These are phyloP conservation scores for Aphis craccivora DNA, from an alignment of 1,140 invertebrate genomes.

Conservation along the genomic window DNA sequence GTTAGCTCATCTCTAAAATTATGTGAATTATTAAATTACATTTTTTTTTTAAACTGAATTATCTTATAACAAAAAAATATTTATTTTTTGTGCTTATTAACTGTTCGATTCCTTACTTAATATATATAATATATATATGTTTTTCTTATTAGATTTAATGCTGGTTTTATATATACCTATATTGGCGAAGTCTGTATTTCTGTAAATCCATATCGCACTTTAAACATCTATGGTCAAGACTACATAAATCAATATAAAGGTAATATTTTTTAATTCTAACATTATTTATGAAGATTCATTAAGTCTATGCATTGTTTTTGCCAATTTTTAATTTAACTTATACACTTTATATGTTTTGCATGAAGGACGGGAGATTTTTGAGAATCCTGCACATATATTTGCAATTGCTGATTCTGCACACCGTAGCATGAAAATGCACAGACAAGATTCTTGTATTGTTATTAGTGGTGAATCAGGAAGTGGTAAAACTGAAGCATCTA, in stretches of 20 bases:
- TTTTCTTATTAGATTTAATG: constrained; percentile 75
- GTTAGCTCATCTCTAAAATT: not conserved
- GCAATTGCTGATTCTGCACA: constrained; percentile 95
- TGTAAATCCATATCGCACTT: constrained; percentile 86
- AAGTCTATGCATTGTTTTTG: not conserved
- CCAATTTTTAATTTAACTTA: not conserved
- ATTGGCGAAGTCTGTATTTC: constrained; percentile 94
- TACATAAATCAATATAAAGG: constrained; percentile 87
- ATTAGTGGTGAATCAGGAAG: constrained; percentile 96
- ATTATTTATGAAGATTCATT: not conserved
- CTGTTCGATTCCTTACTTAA: not conserved
- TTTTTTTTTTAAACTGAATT: not conserved
- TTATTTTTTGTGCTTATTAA: not conserved
- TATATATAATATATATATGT: not conserved
- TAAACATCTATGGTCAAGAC: constrained; percentile 85
- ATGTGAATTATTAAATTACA: not conserved
- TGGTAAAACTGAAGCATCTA: constrained; percentile 97
- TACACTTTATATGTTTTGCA: constrained; percentile 36
- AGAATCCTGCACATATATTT: constrained; percentile 93
- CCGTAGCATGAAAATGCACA: constrained; percentile 86
- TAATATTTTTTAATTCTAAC: constrained; percentile 62
- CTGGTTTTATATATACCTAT: constrained; percentile 90
- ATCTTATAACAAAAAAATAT: not conserved
- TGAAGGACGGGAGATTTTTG: constrained; percentile 86
- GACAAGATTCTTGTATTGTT: constrained; percentile 93